Conservation (phyloP, 1,140 invertebrate genomes). For the Drosophila dunni region DNA sequence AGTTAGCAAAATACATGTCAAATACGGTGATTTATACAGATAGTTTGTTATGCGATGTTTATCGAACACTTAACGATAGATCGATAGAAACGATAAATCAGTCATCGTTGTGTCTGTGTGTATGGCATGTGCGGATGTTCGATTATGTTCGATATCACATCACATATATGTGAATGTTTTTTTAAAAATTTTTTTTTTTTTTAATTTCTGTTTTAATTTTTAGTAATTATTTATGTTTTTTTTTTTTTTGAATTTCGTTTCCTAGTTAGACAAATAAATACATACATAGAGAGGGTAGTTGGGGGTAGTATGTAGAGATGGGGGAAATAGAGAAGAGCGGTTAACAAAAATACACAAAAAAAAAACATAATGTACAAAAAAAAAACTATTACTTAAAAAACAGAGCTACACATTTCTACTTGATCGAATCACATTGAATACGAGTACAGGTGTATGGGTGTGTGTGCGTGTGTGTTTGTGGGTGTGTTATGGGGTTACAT, state of each 20-base stretch:
- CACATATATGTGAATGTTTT: conserved; percentile 12
- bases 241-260: conserved; percentile 60
- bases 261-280: conserved; percentile 73
- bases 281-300: conserved; percentile 8
- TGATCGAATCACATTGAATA: conserved; percentile 75
- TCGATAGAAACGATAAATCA: not conserved
- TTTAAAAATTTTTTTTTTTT: not conserved
- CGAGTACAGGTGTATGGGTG: conserved; percentile 48
- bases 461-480: conserved; percentile 25
- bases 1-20: conserved; percentile 76
- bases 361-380: conserved; percentile 22
- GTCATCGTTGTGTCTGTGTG: conserved; percentile 9
- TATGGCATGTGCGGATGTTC: conserved; percentile 11
- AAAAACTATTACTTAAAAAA: conserved; percentile 31
- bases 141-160: conserved; percentile 46
- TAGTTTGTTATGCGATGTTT: conserved; percentile 40
- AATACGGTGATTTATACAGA: conserved; percentile 61
- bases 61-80: conserved; percentile 51
- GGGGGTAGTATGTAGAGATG: not conserved
- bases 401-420: conserved; percentile 60
- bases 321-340: conserved; percentile 37
- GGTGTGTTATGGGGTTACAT: conserved; percentile 44
- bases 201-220: conserved; percentile 27
- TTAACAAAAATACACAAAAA: conserved; percentile 24
- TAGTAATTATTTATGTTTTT: conserved; percentile 49